Conservation (phyloP, 2,797 vertebrate genomes). For the Apogon hyalosoma region DNA sequence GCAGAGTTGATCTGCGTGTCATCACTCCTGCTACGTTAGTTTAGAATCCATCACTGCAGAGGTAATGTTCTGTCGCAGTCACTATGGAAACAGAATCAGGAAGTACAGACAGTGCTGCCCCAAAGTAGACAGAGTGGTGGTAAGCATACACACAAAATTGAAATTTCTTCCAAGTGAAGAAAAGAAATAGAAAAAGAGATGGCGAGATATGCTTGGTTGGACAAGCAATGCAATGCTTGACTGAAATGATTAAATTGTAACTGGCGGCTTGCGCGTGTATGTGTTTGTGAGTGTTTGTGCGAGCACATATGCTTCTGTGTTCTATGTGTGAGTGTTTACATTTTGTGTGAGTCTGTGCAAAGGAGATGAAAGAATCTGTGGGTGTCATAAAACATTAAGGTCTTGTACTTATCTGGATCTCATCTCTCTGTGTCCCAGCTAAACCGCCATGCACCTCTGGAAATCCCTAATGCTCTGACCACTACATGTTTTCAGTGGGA, state of each 20-base stretch:
- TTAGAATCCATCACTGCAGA: conserved; percentile 77
- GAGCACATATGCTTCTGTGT: conserved; percentile 23
- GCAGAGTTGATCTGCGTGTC: conserved; percentile 77
- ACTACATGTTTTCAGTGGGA: conserved; percentile 42
- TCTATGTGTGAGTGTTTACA: conserved; percentile 51
- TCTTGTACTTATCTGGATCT: conserved; percentile 62
- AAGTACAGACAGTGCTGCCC: conserved; percentile 70
- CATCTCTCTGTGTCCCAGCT: conserved; percentile 52
- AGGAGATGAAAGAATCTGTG: conserved; percentile 67
- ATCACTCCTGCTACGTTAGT: conserved; percentile 69
- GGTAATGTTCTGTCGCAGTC: conserved; percentile 77
- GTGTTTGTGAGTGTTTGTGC: conserved; percentile 12
- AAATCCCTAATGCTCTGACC: conserved; percentile 39
- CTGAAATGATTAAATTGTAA: conserved; percentile 76
- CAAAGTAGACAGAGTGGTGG: conserved; percentile 59
- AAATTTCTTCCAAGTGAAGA: conserved; percentile 70
- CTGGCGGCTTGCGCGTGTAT: conserved; percentile 45
- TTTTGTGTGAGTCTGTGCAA: conserved; percentile 54
- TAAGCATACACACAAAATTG: conserved; percentile 70
- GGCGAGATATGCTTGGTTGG: conserved; percentile 72
- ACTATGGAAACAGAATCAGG: conserved; percentile 83
- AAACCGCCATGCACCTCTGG: conserved; percentile 33
- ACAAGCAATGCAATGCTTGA: conserved; percentile 71
- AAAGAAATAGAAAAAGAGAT: conserved; percentile 71
- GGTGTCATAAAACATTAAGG: conserved; percentile 72